Percentiles rank a stretch among this genome's conserved stretches.
Evolutionary conservation across 2,888 invertebrate genomes (phyloP).

Genomic region (Drosophila nr. fundita): DNA sequence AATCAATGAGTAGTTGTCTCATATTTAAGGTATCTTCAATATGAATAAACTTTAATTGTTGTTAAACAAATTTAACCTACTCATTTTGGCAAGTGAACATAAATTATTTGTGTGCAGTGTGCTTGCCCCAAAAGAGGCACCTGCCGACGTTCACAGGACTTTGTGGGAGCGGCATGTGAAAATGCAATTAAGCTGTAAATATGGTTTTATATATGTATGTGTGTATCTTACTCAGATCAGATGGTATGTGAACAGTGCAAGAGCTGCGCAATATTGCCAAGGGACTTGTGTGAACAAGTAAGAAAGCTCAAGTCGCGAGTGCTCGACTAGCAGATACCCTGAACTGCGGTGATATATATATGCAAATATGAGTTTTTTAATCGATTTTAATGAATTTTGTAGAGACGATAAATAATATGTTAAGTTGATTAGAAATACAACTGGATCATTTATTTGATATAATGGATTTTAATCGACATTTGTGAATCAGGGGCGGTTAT

Average conservation of each 20-base stretch:
- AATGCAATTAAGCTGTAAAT: constrained; percentile 77
- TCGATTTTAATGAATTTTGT: not conserved
- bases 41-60: not conserved
- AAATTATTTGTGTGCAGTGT: constrained; percentile 50
- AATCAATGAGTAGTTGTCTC: not conserved
- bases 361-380: not conserved
- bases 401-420: not conserved
- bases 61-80: too few relatives aligned
- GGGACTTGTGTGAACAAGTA: constrained; percentile 1
- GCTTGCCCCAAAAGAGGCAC: constrained; percentile 41
- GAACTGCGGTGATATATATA: not conserved
- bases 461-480: not conserved
- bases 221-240: constrained; percentile 24
- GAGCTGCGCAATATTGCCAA: constrained; percentile 29
- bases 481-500: not conserved
- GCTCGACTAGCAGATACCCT: not conserved
- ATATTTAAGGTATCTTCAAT: not conserved
- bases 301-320: not conserved
- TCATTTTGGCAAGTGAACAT: not conserved
- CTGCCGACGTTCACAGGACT: constrained; percentile 66
- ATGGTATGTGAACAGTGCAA: constrained; percentile 25
- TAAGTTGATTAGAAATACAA: not conserved
- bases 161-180: constrained; percentile 65
- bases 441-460: not conserved
- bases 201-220: constrained; percentile 19